These are phyloP conservation scores for Phycodurus eques DNA, from an alignment of 2,113 vertebrate genomes.

Conservation along the genomic window DNA sequence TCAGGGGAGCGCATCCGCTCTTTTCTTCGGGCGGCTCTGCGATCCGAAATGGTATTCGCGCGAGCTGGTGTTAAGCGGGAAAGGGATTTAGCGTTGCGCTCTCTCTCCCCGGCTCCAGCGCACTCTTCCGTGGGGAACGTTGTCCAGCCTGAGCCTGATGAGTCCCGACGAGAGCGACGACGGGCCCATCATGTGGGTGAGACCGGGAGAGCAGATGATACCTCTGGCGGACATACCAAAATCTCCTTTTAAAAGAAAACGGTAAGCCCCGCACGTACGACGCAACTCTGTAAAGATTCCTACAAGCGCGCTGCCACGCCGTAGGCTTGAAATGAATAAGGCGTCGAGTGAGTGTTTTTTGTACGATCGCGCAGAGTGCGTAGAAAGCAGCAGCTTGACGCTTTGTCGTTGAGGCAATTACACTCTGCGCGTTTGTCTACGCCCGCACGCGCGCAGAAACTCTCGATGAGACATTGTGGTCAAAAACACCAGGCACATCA, in stretches of 20 bases:
- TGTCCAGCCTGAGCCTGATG: constrained; percentile 67
- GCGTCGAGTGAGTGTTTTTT: background rate
- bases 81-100: background rate
- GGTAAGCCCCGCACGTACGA: constrained; percentile 33
- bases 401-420: too few species aligned
- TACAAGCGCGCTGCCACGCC: too few species aligned
- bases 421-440: too few species aligned
- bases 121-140: constrained; percentile 68
- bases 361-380: too few species aligned
- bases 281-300: constrained; percentile 10
- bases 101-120: constrained; percentile 33
- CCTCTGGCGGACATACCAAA: constrained; percentile 72
- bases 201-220: constrained; percentile 72
- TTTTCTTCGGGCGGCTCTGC: background rate
- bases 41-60: background rate
- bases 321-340: background rate
- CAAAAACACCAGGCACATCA: too few species aligned
- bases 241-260: constrained; percentile 70
- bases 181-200: constrained; percentile 72
- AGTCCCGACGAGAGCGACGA: constrained; percentile 69
- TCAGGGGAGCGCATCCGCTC: background rate
- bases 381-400: too few species aligned
- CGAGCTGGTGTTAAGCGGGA: background rate
- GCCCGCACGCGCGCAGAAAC: too few species aligned
- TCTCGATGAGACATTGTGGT: too few species aligned